Evolutionary conservation across 2,888 invertebrate species (phyloP).

Genomic region (Synanthedon tipuliformis): DNA sequence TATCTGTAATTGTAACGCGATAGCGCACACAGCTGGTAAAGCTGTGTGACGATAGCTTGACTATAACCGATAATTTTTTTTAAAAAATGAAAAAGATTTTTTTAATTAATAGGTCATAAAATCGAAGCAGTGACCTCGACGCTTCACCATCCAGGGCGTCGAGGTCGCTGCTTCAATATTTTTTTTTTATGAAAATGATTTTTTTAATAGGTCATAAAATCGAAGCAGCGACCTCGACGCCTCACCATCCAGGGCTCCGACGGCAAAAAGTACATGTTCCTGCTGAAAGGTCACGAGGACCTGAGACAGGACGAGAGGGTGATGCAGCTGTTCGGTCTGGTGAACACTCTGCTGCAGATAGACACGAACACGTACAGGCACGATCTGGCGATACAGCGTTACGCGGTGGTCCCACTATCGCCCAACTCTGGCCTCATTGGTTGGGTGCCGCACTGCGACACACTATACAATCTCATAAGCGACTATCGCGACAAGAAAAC

Average conservation of each 20-base stretch:
- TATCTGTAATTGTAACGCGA: no score
- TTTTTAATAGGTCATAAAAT: constrained; percentile 85
- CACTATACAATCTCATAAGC: constrained; percentile 94
- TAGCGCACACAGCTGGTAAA: no score
- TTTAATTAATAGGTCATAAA: constrained; percentile 88
- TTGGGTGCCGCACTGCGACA: constrained; percentile 99
- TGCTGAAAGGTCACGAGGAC: constrained; percentile 99
- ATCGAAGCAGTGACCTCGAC: constrained; percentile 97
- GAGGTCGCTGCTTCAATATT: no score
- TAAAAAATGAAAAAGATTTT: background rate
- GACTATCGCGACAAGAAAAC: constrained; percentile 96
- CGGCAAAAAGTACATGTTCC: constrained; percentile 97
- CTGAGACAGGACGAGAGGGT: constrained; percentile 98
- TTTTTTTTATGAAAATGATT: no score
- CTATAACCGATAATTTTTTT: background rate
- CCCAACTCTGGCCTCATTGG: constrained; percentile 98
- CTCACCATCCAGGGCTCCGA: constrained; percentile 93
- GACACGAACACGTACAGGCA: constrained; percentile 95
- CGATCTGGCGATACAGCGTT: constrained; percentile 85
- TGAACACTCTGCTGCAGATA: constrained; percentile 93
- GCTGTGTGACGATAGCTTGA: background rate
- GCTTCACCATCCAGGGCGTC: constrained; percentile 90
- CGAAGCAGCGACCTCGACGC: constrained; percentile 97
- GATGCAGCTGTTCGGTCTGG: constrained; percentile 97
- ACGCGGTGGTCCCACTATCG: constrained; percentile 97